A percentile compares a stretch with the other conserved stretches of the same genome.
phyloP scores from a whole-genome alignment of 2,888 invertebrate genomes.

The Ectemnius lituratus region DNA sequence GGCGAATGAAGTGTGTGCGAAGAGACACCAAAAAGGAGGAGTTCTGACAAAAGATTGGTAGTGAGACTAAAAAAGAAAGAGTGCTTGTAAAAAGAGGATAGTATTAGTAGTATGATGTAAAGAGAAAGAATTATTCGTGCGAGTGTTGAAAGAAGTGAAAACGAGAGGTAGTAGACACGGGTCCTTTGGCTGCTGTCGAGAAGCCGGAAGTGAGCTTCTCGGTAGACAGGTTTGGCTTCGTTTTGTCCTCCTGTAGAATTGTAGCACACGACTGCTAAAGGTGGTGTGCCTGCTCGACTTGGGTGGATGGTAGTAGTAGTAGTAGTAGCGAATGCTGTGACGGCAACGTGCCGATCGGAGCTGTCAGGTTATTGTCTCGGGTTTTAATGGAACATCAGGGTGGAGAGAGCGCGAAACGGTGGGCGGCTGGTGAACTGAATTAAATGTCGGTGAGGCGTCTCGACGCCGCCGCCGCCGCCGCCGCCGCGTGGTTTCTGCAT shows the following conservation, averaged over 20 bases:
- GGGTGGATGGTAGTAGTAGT: constrained; percentile 11
- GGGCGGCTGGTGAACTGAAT: constrained; percentile 67
- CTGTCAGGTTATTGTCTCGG: constrained; percentile 76
- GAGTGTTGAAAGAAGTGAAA: constrained; percentile 4
- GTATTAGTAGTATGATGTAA: too few species aligned
- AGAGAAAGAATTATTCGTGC: too few species aligned
- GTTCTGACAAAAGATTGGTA: too few species aligned
- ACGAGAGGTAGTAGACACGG: too few species aligned
- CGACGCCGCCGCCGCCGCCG: too few species aligned
- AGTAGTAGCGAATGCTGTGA: constrained; percentile 12
- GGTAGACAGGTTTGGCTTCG: constrained; percentile 59
- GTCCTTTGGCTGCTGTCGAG: neutral
- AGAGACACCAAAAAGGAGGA: constrained; percentile 25
- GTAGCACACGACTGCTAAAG: constrained; percentile 2
- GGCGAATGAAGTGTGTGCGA: neutral
- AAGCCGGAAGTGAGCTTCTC: constrained; percentile 66
- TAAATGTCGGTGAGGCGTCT: constrained; percentile 63
- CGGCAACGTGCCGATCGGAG: constrained; percentile 71
- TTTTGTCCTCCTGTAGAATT: constrained; percentile 43
- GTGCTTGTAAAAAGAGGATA: constrained; percentile 11
- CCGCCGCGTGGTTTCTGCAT: constrained; percentile 43
- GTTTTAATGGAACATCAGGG: constrained; percentile 75
- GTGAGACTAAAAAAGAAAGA: constrained; percentile 23
- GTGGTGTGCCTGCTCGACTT: too few species aligned
- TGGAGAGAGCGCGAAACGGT: constrained; percentile 64